Evolutionary conservation across 1,140 invertebrate species (phyloP), one percentile per base, ranked within the genome.

Genomic region (Orussus abietinus): DNA sequence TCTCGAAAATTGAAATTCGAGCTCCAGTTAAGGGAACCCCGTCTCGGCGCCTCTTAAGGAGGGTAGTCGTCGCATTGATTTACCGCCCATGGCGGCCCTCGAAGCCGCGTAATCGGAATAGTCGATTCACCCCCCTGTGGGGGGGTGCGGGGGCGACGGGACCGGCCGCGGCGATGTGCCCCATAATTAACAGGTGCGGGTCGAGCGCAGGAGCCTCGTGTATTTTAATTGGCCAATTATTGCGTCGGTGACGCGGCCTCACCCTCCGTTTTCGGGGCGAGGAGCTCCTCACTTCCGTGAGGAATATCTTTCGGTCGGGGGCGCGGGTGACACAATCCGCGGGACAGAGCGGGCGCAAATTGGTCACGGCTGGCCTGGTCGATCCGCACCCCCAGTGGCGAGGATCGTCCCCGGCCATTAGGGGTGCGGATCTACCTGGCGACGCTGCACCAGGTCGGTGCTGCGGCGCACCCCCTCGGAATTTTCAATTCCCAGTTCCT

Each of bases 171-270:
- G 52, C 56, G 62, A 68, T 68, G n/a, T n/a, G 67, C 57, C 58
- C 64, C 66, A 72, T 69, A 71, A 72, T 70, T 70, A 71, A 70
- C 67, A 65, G 61, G 69, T 66, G 67, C 66, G 69, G 65, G 67
- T 64, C 62, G 63, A 70, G 57, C 45, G 40, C 43, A 19, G 41
- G 31, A n/a, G 37, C n/a, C 59, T 42, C 65, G 58, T 46, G 54
- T 53, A 59, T 71, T 72, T 73, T 72, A 72, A 73, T 73, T 72
- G 70, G 68, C 66, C 70, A 73, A 73, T 73, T 72, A 73, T 73
- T 64, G 64, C 66, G 59, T 46, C 38, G 61, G 51, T 58, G 51
- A 42, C 56, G 58, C n/a, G n/a, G n/a, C n/a, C n/a, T n/a, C n/a
- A n/a, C n/a, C n/a, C n/a, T n/a, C n/a, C n/a, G n/a, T n/a, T n/a